Evolutionary conservation across 2,888 invertebrate genomes (phyloP).

Genomic region (Drosophila seclusa): DNA sequence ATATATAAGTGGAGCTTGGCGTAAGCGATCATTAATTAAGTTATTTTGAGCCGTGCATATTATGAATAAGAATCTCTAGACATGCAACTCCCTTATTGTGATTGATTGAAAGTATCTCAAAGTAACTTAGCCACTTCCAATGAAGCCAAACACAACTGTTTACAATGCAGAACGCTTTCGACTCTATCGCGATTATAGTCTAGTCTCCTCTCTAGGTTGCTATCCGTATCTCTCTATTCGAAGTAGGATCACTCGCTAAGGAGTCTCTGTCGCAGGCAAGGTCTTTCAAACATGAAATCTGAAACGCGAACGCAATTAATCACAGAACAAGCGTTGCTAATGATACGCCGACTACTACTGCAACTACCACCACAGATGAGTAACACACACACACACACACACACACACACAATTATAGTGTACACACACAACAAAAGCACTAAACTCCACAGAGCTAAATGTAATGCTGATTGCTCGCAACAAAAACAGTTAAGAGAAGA

Average conservation of each 20-base stretch:
- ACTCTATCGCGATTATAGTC: background rate
- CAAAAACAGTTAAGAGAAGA: background rate
- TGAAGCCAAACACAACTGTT: background rate
- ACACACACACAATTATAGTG: background rate
- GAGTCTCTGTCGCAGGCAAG: constrained; percentile 1
- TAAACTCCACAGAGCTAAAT: background rate
- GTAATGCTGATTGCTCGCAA: constrained; percentile 25
- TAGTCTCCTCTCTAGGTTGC: background rate
- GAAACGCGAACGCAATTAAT: constrained; percentile 22
- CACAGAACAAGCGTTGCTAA: constrained; percentile 27
- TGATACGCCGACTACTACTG: constrained; percentile 1
- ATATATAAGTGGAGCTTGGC: constrained; percentile 8
- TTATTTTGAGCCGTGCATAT: background rate
- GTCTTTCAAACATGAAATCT: constrained; percentile 7
- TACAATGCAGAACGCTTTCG: background rate
- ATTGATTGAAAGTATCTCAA: background rate
- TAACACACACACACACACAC: background rate
- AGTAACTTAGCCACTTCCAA: background rate
- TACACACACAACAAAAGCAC: background rate
- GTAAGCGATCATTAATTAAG: constrained; percentile 17
- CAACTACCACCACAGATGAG: constrained; percentile 1
- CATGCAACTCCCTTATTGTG: background rate
- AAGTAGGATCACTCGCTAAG: background rate
- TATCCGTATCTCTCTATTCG: background rate
- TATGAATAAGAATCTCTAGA: background rate